Evolutionary conservation across 2,888 invertebrate species (phyloP), one percentile per base, ranked within the genome.

Genomic region (Drosophila paracracens): DNA sequence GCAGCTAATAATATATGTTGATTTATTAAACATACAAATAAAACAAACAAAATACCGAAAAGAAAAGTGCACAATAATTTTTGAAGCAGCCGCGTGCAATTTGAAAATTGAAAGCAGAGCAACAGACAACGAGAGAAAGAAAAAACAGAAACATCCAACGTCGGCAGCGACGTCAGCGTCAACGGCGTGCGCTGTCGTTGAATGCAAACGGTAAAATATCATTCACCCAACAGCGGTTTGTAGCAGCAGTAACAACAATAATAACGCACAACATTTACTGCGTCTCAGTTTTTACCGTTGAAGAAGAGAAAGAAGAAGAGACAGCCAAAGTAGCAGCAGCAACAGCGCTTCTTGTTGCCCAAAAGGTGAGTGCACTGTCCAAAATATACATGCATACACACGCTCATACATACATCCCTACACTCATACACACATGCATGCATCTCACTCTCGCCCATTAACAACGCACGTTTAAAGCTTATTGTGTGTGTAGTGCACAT

Each of bases 261-360:
- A 61, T 36, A 74, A 51, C 51, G 27, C 60, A 65, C 63, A 69
- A 50, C 35, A 71, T 72, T 72, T 83, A 88, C 83, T 90, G 83
- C 86, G 86, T 52, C 86, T 90, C 90, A 90, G 70, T 73, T 72
- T 80, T 89, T 83, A 79, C 85, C 88, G 82, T 88, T 82, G 70
- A 61, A 88, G 57, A 43, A 57, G 10, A n/a, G 69, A 31, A 43
- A 57, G 29, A 16, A 72, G 64, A 69, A 57, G 58, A 68, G 60
- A 31, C 53, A 29, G 27, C n/a, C 56, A 38, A 27, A 18, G 27
- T 53, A 62, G 4, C 56, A 59, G 50, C 71, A 61, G 59, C 67
- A 62, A 33, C 56, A 21, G n/a, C 25, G 48, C 69, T 68, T 76
- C 76, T 79, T 77, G 70, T 65, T 62, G 65, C 43, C 70, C 61